A percentile compares a stretch with the other conserved stretches of the same genome.
Conservation (phyloP, 2,113 vertebrate species). For the Anoura caudifer region DNA sequence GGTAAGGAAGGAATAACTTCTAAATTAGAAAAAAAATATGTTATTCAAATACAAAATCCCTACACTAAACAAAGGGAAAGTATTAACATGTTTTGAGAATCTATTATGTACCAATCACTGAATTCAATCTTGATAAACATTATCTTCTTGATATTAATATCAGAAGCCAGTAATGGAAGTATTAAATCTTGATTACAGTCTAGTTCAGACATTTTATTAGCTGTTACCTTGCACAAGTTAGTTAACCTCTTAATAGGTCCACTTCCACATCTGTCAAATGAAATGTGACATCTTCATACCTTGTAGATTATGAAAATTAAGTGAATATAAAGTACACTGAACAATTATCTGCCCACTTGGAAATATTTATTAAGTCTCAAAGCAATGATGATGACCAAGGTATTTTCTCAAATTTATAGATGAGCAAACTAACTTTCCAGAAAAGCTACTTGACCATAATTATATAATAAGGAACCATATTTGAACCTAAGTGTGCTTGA, state of each 20-base stretch:
- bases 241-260: not conserved
- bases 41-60: not conserved
- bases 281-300: not conserved
- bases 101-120: not conserved
- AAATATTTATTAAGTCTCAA: not conserved
- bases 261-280: not conserved
- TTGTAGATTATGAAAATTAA: not conserved
- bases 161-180: not conserved
- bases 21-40: not conserved
- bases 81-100: not conserved
- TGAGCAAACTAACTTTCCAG: not conserved
- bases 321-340: not conserved
- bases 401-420: not conserved
- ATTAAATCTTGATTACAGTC: not conserved
- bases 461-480: not conserved
- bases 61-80: not conserved
- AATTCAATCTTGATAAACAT: not conserved
- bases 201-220: not conserved
- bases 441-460: not conserved
- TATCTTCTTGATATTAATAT: not conserved
- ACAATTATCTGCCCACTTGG: not conserved
- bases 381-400: not conserved
- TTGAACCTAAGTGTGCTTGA: not conserved
- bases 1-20: not conserved
- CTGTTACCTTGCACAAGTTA: not conserved